phyloP scores from a whole-genome alignment of 2,797 vertebrate genomes.

The Cercopithecus petaurista region DNA sequence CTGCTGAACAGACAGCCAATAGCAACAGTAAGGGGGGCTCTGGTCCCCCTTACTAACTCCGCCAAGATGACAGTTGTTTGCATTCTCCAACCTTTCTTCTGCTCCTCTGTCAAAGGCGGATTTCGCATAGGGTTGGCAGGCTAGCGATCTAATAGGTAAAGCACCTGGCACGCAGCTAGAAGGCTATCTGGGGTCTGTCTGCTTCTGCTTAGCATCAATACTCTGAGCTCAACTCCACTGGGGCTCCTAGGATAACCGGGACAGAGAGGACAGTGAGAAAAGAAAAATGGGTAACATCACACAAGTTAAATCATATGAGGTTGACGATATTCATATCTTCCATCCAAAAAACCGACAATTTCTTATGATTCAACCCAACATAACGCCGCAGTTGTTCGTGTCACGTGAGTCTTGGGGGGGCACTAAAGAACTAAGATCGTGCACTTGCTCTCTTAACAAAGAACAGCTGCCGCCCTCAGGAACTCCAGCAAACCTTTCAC shows the following conservation, averaged over 20 bases:
- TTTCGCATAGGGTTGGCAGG: accelerated
- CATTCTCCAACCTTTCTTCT: neutral
- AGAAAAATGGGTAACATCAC: neutral
- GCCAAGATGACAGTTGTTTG: neutral
- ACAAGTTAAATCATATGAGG: neutral
- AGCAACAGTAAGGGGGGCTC: no score
- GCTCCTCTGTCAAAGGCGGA: neutral
- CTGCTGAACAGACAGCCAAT: neutral
- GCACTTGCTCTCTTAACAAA: neutral
- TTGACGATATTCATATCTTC: neutral
- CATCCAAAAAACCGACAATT: neutral
- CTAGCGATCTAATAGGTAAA: neutral
- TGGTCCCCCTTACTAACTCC: neutral
- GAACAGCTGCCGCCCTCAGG: neutral
- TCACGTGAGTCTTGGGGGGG: neutral
- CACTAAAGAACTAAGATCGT: neutral
- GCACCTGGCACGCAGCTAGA: neutral
- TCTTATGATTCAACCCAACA: neutral
- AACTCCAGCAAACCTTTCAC: neutral
- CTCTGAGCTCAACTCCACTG: neutral
- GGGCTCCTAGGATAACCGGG: neutral
- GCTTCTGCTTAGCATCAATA: accelerated
- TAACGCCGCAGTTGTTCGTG: neutral
- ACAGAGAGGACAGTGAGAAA: neutral
- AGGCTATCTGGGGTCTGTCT: no score